phyloP scores from a whole-genome alignment of 2,888 invertebrate genomes.

The Lycaena phlaeas region DNA sequence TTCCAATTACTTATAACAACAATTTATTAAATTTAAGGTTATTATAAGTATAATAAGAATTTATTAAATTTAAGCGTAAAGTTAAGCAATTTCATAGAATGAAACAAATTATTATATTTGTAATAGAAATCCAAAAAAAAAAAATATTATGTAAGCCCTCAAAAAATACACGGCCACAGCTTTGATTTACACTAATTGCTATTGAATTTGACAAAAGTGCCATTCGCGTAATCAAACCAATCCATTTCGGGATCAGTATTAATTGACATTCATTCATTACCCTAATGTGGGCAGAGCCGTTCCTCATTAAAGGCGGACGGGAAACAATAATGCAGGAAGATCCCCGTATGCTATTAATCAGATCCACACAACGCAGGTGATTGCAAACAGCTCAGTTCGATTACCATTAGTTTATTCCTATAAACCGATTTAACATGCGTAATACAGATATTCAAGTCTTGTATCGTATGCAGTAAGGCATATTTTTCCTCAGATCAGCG shows the following conservation, averaged over 20 bases:
- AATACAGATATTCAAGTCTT: slow-evolving; percentile 1
- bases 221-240: slow-evolving; percentile 7
- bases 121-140: too few species aligned
- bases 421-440: slow-evolving; percentile 12
- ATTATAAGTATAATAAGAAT: too few species aligned
- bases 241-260: slow-evolving; percentile 4
- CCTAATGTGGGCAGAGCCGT: slow-evolving; percentile 6
- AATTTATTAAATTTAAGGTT: too few species aligned
- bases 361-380: slow-evolving; percentile 57
- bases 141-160: too few species aligned
- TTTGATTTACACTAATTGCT: not conserved
- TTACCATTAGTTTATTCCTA: slow-evolving; percentile 40
- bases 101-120: too few species aligned
- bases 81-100: too few species aligned
- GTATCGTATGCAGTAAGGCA: slow-evolving; percentile 21
- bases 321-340: slow-evolving; percentile 37
- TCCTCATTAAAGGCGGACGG: slow-evolving; percentile 18
- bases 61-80: too few species aligned
- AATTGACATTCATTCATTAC: slow-evolving; percentile 7
- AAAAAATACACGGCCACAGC: too few species aligned
- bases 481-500: slow-evolving; percentile 17
- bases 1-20: too few species aligned
- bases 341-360: slow-evolving; percentile 56
- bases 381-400: slow-evolving; percentile 56
- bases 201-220: slow-evolving; percentile 5